Evolutionary conservation across 1,140 invertebrate genomes (phyloP).

Genomic region (Calephelis virginiensis): DNA sequence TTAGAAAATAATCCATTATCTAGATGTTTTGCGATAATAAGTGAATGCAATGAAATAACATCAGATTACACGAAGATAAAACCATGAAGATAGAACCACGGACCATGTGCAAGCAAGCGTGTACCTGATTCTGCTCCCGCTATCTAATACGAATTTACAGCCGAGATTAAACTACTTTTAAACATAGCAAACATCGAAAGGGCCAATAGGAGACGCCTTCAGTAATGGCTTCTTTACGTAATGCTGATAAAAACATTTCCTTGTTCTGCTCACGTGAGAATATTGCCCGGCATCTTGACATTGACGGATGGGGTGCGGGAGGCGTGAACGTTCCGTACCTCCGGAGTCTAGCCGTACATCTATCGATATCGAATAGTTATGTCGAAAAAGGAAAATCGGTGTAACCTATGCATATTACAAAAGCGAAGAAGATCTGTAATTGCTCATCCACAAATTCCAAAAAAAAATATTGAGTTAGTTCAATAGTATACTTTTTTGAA

Average conservation of each 20-base stretch:
- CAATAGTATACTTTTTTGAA: too few relatives aligned
- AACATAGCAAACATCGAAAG: conserved; percentile 46
- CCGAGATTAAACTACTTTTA: conserved; percentile 62
- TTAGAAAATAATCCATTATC: conserved; percentile 19
- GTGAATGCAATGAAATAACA: conserved; percentile 29
- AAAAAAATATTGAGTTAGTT: too few relatives aligned
- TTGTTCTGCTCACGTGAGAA: conserved; percentile 63
- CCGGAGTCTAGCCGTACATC: too few relatives aligned
- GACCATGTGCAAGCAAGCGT: conserved; percentile 51
- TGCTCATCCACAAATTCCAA: too few relatives aligned
- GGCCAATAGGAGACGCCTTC: conserved; percentile 45
- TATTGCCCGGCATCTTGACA: conserved; percentile 51
- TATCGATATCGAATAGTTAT: too few relatives aligned
- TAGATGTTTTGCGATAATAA: conserved; percentile 23
- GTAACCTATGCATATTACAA: too few relatives aligned
- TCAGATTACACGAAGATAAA: conserved; percentile 51
- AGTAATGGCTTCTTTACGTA: conserved; percentile 67
- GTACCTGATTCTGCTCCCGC: conserved; percentile 50
- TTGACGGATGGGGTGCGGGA: conserved; percentile 56
- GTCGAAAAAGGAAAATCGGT: too few relatives aligned
- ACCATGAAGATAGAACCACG: conserved; percentile 53
- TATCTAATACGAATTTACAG: conserved; percentile 70
- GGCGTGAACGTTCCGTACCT: conserved; percentile 33
- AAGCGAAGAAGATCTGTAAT: too few relatives aligned
- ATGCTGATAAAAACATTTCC: conserved; percentile 66